A percentile compares a stretch with the other conserved stretches of the same genome.
Conservation (phyloP, 2,113 vertebrate genomes). For the Oriolus oriolus region DNA sequence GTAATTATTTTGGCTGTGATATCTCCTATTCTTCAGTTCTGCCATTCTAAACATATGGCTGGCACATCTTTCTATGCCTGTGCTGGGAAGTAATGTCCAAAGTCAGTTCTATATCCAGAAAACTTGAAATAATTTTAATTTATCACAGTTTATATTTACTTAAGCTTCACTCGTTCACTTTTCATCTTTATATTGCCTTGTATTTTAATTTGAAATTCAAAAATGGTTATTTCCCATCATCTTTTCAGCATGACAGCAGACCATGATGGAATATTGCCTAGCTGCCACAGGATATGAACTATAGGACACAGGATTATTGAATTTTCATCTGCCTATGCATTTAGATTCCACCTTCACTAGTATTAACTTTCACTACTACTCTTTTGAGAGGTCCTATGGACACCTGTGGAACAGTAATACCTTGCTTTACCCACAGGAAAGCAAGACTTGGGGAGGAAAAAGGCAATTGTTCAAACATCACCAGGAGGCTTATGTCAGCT, state of each 20-base stretch:
- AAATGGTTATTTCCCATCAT: background rate
- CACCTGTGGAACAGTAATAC: background rate
- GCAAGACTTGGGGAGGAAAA: background rate
- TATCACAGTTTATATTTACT: background rate
- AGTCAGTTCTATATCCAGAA: background rate
- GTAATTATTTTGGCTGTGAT: background rate
- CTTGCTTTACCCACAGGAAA: background rate
- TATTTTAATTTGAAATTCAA: background rate
- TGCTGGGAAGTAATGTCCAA: background rate
- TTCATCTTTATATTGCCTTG: background rate
- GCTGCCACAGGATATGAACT: background rate
- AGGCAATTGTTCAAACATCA: background rate
- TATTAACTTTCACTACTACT: background rate
- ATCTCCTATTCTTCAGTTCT: background rate
- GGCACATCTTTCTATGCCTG: background rate
- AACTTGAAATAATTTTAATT: background rate
- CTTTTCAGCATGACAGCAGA: background rate
- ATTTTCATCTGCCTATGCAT: background rate
- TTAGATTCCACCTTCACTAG: background rate
- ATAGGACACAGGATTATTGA: background rate
- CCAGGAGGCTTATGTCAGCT: background rate
- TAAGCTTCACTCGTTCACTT: background rate
- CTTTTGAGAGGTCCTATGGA: background rate
- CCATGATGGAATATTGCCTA: background rate
- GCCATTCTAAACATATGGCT: background rate